phyloP scores from a whole-genome alignment of 1,140 invertebrate species.

The Anthonomus grandis region DNA sequence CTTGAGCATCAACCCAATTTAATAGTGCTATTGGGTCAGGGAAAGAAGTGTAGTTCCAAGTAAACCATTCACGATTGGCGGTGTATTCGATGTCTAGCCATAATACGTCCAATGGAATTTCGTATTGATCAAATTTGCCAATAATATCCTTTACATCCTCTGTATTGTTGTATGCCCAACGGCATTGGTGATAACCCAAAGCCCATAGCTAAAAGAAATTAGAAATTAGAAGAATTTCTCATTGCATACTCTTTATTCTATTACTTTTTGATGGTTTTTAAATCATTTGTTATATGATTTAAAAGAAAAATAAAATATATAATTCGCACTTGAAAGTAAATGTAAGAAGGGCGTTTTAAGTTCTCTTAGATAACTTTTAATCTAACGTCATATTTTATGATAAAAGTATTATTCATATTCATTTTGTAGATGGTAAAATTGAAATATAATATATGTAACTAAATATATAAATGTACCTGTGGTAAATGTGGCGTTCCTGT shows the following conservation, averaged over 20 bases:
- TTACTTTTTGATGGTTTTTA: no score
- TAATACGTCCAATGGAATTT: constrained; percentile 71
- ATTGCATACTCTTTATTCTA: no score
- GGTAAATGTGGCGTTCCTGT: constrained; percentile 66
- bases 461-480: constrained; percentile 61
- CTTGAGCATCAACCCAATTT: constrained; percentile 44
- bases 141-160: constrained; percentile 64
- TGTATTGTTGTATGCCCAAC: constrained; percentile 76
- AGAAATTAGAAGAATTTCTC: no score
- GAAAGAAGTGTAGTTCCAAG: constrained; percentile 67
- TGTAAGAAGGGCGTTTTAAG: no score
- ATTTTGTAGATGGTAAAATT: no score
- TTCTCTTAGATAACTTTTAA: no score
- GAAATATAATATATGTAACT: no score
- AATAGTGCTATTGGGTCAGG: constrained; percentile 60
- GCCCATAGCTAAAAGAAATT: constrained; percentile 62
- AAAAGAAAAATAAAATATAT: no score
- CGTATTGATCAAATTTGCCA: constrained; percentile 59
- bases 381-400: no score
- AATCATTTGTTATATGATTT: no score
- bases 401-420: no score
- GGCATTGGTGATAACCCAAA: constrained; percentile 70
- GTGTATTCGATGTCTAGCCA: constrained; percentile 82
- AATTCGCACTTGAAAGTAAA: no score
- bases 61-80: constrained; percentile 70